Conservation (phyloP, 2,113 vertebrate species). For the Galeopterus variegatus region DNA sequence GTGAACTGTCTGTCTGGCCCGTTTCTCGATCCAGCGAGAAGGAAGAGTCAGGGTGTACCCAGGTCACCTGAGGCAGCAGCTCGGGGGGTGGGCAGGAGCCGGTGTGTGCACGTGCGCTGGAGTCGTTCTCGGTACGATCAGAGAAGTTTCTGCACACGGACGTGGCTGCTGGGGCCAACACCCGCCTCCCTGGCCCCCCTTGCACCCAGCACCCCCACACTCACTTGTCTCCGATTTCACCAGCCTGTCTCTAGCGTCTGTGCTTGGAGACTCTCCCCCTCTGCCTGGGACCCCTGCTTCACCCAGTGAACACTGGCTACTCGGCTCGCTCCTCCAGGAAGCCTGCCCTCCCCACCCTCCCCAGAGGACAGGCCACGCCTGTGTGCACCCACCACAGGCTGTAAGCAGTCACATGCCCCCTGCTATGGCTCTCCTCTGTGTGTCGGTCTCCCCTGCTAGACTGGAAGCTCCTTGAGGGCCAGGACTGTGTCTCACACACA, state of each 20-base stretch:
- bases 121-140: accelerated
- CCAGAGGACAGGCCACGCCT: background rate
- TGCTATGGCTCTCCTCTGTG: background rate
- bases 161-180: accelerated
- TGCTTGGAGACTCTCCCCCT: background rate
- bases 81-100: background rate
- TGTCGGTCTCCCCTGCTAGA: background rate
- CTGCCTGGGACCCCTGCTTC: background rate
- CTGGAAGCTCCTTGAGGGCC: background rate
- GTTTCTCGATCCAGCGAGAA: background rate
- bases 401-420: background rate
- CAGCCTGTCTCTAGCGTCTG: background rate
- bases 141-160: accelerated
- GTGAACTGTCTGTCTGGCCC: slow-evolving; percentile 33
- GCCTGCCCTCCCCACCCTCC: background rate
- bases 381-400: background rate
- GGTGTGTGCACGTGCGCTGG: accelerated
- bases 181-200: background rate
- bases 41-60: background rate
- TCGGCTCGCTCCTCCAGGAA: background rate
- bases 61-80: background rate
- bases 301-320: background rate
- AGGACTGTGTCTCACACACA: accelerated
- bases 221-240: background rate
- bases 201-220: accelerated